phyloP scores from a whole-genome alignment of 2,113 vertebrate species.

The Cololabis saira region DNA sequence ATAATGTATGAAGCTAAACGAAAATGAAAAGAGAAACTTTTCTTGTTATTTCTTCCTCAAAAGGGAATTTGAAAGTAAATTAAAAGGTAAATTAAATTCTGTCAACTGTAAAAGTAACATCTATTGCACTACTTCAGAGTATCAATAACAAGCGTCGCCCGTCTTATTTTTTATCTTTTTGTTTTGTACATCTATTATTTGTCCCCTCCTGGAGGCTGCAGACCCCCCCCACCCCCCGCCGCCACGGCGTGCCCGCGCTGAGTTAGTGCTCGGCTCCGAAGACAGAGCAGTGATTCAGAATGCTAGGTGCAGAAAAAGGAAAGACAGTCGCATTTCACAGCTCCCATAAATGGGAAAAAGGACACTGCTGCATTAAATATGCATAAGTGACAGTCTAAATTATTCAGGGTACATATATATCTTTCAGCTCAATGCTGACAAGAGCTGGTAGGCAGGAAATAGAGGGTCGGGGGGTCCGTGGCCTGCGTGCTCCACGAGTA shows the following conservation, averaged over 20 bases:
- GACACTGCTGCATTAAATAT: slow-evolving; percentile 81
- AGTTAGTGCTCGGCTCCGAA: slow-evolving; percentile 10
- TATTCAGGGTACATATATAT: slow-evolving; percentile 82
- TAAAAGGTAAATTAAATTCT: no score
- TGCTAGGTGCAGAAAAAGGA: slow-evolving; percentile 37
- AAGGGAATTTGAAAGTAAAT: no score
- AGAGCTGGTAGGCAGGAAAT: slow-evolving; percentile 54
- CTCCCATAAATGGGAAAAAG: slow-evolving; percentile 74
- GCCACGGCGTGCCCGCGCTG: slow-evolving; percentile 9
- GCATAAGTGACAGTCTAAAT: slow-evolving; percentile 79
- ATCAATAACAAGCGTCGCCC: no score
- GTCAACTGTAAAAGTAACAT: no score
- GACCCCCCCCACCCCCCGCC: slow-evolving; percentile 15
- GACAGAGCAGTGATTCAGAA: slow-evolving; percentile 34
- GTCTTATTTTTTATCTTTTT: no score
- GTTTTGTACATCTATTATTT: slow-evolving; percentile 6
- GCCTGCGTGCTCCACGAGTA: slow-evolving; percentile 28
- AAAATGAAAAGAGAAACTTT: no score
- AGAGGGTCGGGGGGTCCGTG: slow-evolving; percentile 38
- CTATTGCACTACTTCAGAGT: no score
- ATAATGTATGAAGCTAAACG: no score
- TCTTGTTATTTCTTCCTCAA: no score
- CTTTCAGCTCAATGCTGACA: slow-evolving; percentile 65
- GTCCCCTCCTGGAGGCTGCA: slow-evolving; percentile 19
- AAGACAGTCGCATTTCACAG: slow-evolving; percentile 73